phyloP scores from a whole-genome alignment of 2,113 vertebrate genomes.

The Gallinago jamesoni region DNA sequence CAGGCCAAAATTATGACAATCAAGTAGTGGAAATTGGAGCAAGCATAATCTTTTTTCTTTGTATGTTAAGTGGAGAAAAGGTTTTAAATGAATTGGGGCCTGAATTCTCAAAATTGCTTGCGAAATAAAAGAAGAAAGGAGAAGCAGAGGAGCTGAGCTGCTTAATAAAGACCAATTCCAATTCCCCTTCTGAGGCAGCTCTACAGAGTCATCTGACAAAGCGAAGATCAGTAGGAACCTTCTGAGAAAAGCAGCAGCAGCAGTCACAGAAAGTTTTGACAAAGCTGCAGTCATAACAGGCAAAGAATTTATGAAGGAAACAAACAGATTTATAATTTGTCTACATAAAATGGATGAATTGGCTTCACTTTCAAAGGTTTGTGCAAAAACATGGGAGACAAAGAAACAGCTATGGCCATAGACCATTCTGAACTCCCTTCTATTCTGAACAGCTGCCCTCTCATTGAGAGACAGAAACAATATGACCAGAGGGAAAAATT shows the following conservation, averaged over 20 bases:
- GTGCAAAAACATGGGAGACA: not conserved
- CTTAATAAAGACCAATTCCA: not conserved
- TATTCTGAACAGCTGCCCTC: not conserved
- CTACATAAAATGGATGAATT: not conserved
- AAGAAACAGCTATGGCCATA: not conserved
- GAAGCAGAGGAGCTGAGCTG: not conserved
- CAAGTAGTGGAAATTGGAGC: not conserved
- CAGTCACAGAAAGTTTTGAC: not conserved
- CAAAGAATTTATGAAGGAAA: not conserved
- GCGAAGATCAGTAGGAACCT: not conserved
- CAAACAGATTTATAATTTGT: not conserved
- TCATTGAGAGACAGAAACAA: not conserved
- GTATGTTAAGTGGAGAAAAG: not conserved
- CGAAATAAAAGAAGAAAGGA: conserved; percentile 19
- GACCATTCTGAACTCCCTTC: not conserved
- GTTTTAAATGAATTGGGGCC: not conserved
- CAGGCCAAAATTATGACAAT: not conserved
- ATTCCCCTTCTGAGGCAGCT: not conserved
- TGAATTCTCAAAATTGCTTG: not conserved
- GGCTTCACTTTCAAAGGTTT: not conserved
- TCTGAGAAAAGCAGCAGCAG: not conserved
- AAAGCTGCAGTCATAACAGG: conserved; percentile 5
- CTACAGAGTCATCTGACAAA: not conserved
- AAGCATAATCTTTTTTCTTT: not conserved
- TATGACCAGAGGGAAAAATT: not conserved